Evolutionary conservation across 2,888 invertebrate species (phyloP).

Genomic region (Tetramorium bicarinatum): DNA sequence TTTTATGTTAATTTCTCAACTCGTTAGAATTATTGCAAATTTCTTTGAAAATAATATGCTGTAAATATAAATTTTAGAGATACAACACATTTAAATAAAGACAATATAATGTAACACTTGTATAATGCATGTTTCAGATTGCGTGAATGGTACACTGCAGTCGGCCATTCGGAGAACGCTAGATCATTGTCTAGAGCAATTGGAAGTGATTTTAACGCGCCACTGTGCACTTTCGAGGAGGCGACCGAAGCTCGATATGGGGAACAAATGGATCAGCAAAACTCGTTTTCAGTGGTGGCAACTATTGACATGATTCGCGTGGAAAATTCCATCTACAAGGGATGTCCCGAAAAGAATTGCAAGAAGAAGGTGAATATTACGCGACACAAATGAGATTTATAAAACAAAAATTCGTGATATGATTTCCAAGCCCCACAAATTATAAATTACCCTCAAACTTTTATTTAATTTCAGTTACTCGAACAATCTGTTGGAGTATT

Average conservation of each 20-base stretch:
- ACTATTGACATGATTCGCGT: conserved; percentile 92
- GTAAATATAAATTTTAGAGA: background rate
- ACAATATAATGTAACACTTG: background rate
- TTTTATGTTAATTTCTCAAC: background rate
- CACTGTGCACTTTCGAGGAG: conserved; percentile 93
- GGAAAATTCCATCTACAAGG: conserved; percentile 96
- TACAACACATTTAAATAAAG: background rate
- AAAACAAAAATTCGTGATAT: background rate
- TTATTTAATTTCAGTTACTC: conserved; percentile 88
- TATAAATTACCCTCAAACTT: background rate
- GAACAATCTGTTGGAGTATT: conserved; percentile 95
- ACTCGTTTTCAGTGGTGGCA: conserved; percentile 93
- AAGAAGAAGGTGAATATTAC: conserved; percentile 92
- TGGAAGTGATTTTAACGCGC: conserved; percentile 87
- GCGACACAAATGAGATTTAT: background rate
- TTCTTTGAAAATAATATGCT: background rate
- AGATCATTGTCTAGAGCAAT: conserved; percentile 88
- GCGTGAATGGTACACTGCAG: conserved; percentile 96
- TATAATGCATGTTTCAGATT: conserved; percentile 85
- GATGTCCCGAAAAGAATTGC: conserved; percentile 95
- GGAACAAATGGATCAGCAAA: conserved; percentile 91
- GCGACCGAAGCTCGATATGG: conserved; percentile 91
- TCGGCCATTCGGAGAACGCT: conserved; percentile 89
- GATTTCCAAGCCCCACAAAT: background rate
- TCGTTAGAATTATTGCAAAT: background rate